Conservation (phyloP, 2,113 vertebrate genomes). For the Rhodinocichla rosea region DNA sequence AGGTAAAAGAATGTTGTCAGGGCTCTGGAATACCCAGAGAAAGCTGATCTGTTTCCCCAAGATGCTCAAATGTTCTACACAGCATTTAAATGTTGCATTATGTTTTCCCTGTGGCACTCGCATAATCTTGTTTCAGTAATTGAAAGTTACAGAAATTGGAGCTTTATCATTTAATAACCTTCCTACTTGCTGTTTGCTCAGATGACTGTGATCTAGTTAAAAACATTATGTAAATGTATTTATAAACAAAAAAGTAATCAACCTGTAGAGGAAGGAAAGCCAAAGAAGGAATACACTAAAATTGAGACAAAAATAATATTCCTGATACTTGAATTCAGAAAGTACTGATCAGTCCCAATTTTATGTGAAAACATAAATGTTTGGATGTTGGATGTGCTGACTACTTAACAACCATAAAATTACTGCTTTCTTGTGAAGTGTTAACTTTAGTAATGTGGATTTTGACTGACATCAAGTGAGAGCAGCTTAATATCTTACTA, state of each 20-base stretch:
- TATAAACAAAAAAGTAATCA: not conserved
- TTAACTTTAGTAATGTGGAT: not conserved
- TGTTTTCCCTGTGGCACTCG: not conserved
- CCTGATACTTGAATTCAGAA: not conserved
- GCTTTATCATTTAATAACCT: slow-evolving; percentile 9
- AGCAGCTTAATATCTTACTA: not conserved
- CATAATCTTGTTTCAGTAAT: not conserved
- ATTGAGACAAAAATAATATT: not conserved
- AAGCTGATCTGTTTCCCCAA: not conserved
- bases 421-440: not conserved
- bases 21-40: not conserved
- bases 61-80: not conserved
- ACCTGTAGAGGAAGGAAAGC: not conserved
- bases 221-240: not conserved
- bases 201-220: not conserved
- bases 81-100: not conserved
- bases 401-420: not conserved
- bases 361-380: not conserved
- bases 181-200: not conserved
- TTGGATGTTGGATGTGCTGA: not conserved
- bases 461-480: not conserved
- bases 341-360: not conserved
- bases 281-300: not conserved
- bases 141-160: slow-evolving; percentile 15
- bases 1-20: not conserved